Base-by-base conservation (phyloP, 2,888 invertebrate species). In the Phengaris arion region DNA sequence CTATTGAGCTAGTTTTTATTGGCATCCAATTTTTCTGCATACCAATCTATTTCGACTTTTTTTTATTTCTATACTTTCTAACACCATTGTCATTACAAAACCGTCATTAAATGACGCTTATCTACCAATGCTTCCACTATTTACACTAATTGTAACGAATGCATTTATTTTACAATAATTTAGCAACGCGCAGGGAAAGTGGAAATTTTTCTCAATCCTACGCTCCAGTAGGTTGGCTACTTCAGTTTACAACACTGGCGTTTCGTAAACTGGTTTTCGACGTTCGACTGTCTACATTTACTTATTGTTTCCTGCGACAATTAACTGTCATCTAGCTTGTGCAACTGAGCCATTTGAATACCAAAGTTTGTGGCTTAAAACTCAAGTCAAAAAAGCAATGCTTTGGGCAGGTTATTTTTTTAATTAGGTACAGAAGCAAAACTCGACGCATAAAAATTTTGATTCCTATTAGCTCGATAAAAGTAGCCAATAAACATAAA, bases 181-280 rank as follows among this genome's bases (percentile, higher is more conserved):
- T 86, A 83, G 87, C 85, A 92, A 91, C 80, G 77, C 81, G 77
- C 80, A 84, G 87, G 87, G 92, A 91, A 92, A 92, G 90, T 88
- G 81, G 76, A 78, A 83, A 86, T 87, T 89, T 92, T 92, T 89
- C 85, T 75, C 88, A 93, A 93, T 93, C 85, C 85, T 87, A 93
- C 92, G 93, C 92, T 93, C 91, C 89, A 93, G 87, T 92, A 90
- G 89, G 82, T 85, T 83, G 83, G 83, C 85, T 85, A 89, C 90
- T 91, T 91, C 89, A 84, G 83, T 86, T 92, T 92, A 86, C 91
- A 87, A 89, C 87, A 92, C 82, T 82, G 82, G 79, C 83, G 84
- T 92, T 91, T 92, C 91, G 89, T 84, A 91, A 92, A 86, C 82
- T 72, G 22, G 79, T 75, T 75, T 75, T 75, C 76, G 78, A 69